These are phyloP conservation scores for Anaspis maculata DNA, from an alignment of 2,888 invertebrate genomes.

Conservation along the genomic window DNA sequence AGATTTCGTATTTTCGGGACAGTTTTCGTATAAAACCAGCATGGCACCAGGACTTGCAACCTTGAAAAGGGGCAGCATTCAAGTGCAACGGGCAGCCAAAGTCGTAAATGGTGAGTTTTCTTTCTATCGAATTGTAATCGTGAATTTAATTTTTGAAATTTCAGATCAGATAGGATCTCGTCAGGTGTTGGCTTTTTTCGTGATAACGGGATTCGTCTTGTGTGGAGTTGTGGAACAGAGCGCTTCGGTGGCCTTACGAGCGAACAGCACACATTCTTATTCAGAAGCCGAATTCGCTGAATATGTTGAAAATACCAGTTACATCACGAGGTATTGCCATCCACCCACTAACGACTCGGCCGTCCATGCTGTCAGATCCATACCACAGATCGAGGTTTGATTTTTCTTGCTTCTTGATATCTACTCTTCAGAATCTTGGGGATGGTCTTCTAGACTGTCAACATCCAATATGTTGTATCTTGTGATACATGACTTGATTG, in stretches of 20 bases:
- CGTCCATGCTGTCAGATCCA: conserved; percentile 38
- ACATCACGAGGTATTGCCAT: conserved; percentile 42
- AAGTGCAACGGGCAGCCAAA: conserved; percentile 47
- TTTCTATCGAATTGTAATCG: not conserved
- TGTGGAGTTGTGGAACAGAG: conserved; percentile 50
- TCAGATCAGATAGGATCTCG: conserved; percentile 43
- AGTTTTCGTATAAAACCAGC: not conserved
- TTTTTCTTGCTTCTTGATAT: conserved; percentile 1
- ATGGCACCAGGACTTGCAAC: conserved; percentile 29
- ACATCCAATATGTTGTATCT: no score
- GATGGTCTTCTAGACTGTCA: no score
- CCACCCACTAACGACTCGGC: conserved; percentile 29
- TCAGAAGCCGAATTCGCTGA: conserved; percentile 43
- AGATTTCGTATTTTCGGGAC: no score
- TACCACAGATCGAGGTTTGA: conserved; percentile 41
- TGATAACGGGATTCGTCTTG: conserved; percentile 48
- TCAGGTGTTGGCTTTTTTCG: conserved; percentile 46
- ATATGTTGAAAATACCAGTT: conserved; percentile 44
- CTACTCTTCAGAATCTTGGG: no score
- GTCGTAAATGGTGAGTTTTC: conserved; percentile 45
- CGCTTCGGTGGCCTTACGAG: conserved; percentile 48
- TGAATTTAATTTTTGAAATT: conserved; percentile 12
- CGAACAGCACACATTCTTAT: conserved; percentile 41
- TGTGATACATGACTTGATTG: no score
- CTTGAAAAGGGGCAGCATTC: conserved; percentile 46